These are phyloP conservation scores for Anas platyrhynchos DNA, from an alignment of 2,113 vertebrate genomes.

Conservation along the genomic window DNA sequence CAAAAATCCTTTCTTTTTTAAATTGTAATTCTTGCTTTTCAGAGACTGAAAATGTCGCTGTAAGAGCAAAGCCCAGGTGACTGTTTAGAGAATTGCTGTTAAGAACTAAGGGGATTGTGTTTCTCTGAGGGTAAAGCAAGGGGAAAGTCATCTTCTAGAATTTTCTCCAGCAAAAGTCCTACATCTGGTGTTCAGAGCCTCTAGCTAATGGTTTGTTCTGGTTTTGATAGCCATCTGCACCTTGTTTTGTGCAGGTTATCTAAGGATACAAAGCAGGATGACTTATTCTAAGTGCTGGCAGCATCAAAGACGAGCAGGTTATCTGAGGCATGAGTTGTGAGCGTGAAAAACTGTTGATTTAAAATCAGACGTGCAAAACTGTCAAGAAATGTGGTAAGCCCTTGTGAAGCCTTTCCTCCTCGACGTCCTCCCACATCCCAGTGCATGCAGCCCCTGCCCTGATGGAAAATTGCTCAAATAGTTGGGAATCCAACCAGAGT, in stretches of 20 bases:
- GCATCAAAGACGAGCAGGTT: not conserved
- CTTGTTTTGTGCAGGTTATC: not conserved
- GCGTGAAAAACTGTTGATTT: rapidly evolving
- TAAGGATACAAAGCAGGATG: not conserved
- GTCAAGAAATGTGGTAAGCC: not conserved
- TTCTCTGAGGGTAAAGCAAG: not conserved
- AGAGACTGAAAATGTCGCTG: not conserved
- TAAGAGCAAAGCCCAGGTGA: not conserved
- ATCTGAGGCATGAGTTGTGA: not conserved
- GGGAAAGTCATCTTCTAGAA: not conserved
- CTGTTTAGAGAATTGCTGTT: not conserved
- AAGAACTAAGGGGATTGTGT: not conserved
- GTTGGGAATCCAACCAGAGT: not conserved
- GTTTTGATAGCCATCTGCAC: not conserved
- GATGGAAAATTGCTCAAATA: not conserved
- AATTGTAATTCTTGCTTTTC: not conserved
- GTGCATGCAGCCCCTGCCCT: rapidly evolving
- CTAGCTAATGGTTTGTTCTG: not conserved
- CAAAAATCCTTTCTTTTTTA: not conserved
- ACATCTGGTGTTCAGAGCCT: not conserved
- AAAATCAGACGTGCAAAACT: not conserved
- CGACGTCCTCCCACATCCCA: not conserved
- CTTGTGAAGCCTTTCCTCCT: not conserved
- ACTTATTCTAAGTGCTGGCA: not conserved
- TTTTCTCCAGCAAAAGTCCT: not conserved